Evolutionary conservation across 2,113 vertebrate species (phyloP).

Genomic region (Callionymus lyra): DNA sequence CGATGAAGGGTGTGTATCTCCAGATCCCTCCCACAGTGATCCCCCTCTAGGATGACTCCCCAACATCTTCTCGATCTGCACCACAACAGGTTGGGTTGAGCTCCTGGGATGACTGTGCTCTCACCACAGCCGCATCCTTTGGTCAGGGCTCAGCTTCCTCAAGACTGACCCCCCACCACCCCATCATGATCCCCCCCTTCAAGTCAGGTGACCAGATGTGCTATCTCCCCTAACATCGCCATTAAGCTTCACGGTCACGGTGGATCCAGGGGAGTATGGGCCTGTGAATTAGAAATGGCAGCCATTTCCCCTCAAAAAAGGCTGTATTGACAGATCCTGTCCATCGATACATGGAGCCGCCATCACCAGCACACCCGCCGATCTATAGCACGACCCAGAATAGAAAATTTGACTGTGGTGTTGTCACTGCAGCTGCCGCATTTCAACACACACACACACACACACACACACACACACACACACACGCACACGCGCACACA

Average conservation of each 20-base stretch:
- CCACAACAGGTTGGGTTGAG: constrained; percentile 54
- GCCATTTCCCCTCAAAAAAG: constrained; percentile 3
- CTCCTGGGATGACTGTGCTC: constrained; percentile 33
- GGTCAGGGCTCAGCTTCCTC: constrained; percentile 42
- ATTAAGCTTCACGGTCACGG: constrained; percentile 53
- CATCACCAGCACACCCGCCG: constrained; percentile 23
- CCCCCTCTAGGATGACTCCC: constrained; percentile 44
- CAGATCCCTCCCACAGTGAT: constrained; percentile 35
- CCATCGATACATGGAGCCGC: constrained; percentile 43
- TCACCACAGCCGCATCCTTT: constrained; percentile 21
- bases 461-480: constrained; percentile 13
- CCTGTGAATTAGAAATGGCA: constrained; percentile 5
- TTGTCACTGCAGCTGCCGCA: constrained; percentile 60
- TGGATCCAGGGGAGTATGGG: constrained; percentile 11
- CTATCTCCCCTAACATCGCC: constrained; percentile 58
- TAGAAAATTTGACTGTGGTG: constrained; percentile 52
- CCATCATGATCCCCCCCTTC: constrained; percentile 50
- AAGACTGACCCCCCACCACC: constrained; percentile 46
- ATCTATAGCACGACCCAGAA: constrained; percentile 38
- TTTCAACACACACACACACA: constrained; percentile 25
- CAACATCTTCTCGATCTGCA: constrained; percentile 25
- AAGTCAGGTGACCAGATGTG: constrained; percentile 68
- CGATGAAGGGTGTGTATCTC: constrained; percentile 25
- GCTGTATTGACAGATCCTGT: constrained; percentile 3
- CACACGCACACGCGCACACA: constrained; percentile 12